Conservation (phyloP, 2,888 invertebrate genomes). For the Gymnosoma rotundatum region DNA sequence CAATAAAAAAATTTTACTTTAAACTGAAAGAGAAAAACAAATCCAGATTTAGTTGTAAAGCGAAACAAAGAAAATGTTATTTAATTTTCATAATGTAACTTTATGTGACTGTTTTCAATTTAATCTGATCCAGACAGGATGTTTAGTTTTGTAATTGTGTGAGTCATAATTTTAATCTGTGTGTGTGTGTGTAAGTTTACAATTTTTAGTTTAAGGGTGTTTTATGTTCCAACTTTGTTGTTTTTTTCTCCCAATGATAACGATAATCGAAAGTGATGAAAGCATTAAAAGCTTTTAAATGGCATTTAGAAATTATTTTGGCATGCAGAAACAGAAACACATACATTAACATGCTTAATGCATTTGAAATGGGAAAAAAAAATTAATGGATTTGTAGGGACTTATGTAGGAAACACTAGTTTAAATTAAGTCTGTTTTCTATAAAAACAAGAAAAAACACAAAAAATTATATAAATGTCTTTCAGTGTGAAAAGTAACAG, state of each 20-base stretch:
- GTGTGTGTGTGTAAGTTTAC: neutral
- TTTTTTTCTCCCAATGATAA: conserved; percentile 24
- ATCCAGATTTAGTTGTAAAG: too few species aligned
- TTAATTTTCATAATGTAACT: conserved; percentile 45
- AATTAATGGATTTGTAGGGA: neutral
- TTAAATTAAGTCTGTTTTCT: neutral
- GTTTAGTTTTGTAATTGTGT: conserved; percentile 34
- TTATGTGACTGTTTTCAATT: conserved; percentile 57
- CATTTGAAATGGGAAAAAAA: neutral
- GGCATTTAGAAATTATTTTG: conserved; percentile 47
- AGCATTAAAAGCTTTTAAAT: conserved; percentile 70
- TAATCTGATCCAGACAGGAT: conserved; percentile 70
- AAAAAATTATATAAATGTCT: too few species aligned
- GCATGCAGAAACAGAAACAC: neutral
- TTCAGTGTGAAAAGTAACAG: too few species aligned
- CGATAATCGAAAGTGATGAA: conserved; percentile 70
- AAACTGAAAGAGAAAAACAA: neutral
- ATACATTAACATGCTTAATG: neutral
- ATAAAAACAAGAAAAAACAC: too few species aligned
- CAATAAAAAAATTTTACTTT: conserved; percentile 7
- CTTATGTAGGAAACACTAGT: neutral
- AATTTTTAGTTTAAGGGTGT: neutral
- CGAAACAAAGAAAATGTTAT: conserved; percentile 22
- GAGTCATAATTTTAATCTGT: neutral
- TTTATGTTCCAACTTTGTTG: conserved; percentile 36